Percentiles rank a stretch among this genome's conserved stretches.
These are phyloP conservation scores for Actinostola sp. DNA, from an alignment of 92 coral and sea anemone species.

Conservation along the genomic window DNA sequence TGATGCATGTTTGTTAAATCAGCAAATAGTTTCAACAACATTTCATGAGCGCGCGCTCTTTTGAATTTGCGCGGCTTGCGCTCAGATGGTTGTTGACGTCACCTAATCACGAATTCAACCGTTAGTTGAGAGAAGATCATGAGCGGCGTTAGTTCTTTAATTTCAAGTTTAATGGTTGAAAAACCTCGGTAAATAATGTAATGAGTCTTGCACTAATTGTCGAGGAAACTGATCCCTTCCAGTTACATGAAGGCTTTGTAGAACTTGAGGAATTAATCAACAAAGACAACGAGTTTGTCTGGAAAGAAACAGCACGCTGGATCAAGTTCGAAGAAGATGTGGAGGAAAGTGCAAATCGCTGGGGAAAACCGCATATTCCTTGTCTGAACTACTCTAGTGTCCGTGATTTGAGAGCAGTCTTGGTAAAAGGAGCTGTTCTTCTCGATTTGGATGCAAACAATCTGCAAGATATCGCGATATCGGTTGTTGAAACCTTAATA, in stretches of 20 bases:
- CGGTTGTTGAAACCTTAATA: constrained; percentile 63
- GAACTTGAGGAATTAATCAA: constrained; percentile 88
- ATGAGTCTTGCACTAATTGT: constrained; percentile 26
- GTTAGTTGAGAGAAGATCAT: constrained; percentile 1
- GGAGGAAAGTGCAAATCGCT: constrained; percentile 89
- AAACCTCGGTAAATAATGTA: background rate
- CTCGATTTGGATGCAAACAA: constrained; percentile 67
- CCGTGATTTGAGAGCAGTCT: constrained; percentile 64
- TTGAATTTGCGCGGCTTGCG: constrained; percentile 6
- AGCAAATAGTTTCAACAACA: too few relatives aligned
- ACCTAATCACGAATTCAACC: constrained; percentile 20
- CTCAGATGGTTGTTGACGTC: constrained; percentile 9
- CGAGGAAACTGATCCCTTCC: constrained; percentile 8
- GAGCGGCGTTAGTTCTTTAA: background rate
- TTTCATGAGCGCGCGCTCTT: constrained; percentile 5
- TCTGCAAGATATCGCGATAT: constrained; percentile 72
- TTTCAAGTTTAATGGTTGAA: background rate
- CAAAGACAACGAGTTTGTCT: constrained; percentile 64
- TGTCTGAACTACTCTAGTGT: constrained; percentile 77
- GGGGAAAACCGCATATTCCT: constrained; percentile 99
- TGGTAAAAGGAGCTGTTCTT: constrained; percentile 72
- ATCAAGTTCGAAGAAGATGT: constrained; percentile 96
- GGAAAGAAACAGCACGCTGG: constrained; percentile 99
- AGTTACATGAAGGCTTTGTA: constrained; percentile 77
- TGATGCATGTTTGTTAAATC: too few relatives aligned